Base-by-base conservation (phyloP, 2,113 vertebrate species). In the Penelope pileata region DNA sequence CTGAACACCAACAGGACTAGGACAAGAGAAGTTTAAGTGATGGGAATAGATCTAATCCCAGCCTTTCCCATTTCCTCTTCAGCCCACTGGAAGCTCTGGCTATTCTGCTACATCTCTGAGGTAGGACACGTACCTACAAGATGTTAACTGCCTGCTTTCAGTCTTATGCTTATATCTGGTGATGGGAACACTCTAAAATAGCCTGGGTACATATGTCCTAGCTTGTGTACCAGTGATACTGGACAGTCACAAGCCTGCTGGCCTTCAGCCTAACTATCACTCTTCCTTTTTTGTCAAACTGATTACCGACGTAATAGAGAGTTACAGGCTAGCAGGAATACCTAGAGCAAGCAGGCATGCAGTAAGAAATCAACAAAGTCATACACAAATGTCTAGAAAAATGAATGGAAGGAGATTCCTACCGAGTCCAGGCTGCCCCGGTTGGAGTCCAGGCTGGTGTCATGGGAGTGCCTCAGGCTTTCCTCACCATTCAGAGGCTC, bases 391-490 rank as follows among this genome's bases (percentile, higher is more conserved):
- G 29, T 38, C 48, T 7, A 4, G 50, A 50, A 62, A 76, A 75
- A 47, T 29, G 24, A 83, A 74, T 29, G 85, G n/a, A 91, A 32
- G 82, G 17, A 78, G 19, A 78, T 91, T 66, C 98, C 98, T 97
- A 99, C 99, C 82, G 98, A 99, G 97, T 99, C 98, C 64, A 98
- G 98, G 97, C 99, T 99, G 93, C 98, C 98, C 94, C 97, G 98
- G 96, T 98, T 98, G 70, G 98, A 99, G 94, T 99, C 98, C 17
- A 98, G 84, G 94, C 98, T 99, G 93, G 98, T 98, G 91, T 98
- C 98, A 58, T 98, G 98, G 16, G 98, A 99, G 94, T 98, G 98
- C 82, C 98, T 98, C 51, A 98, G 97, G 36, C 97, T 96, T 74
- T 98, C 98, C 47, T 98, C 98, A 7, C 98, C 98, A 0, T 98